Percentiles rank a stretch among this genome's conserved stretches.
Evolutionary conservation across 2,113 vertebrate genomes (phyloP).

Genomic region (Leptobrachium ailaonicum): DNA sequence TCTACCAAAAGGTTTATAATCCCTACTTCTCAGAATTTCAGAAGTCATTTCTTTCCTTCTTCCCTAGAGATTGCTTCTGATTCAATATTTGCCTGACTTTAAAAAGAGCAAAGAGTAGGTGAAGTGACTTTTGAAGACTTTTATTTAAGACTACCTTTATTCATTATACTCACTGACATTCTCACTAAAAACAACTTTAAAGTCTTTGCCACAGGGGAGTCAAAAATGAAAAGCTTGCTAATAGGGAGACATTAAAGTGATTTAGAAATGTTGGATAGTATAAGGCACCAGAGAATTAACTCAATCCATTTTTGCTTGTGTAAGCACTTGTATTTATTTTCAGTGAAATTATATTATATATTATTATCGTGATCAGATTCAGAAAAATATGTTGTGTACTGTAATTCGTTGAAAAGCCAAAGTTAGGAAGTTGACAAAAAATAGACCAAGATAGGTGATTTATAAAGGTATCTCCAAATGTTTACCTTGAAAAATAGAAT

Average conservation of each 20-base stretch:
- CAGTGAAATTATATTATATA: too few species aligned
- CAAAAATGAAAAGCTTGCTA: slow-evolving; percentile 10
- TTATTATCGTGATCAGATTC: too few species aligned
- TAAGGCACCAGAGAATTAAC: neutral
- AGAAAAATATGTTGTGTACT: too few species aligned
- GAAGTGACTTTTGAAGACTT: neutral
- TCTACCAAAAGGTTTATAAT: neutral
- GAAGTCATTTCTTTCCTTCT: neutral
- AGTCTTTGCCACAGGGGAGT: neutral
- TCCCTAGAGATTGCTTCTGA: neutral
- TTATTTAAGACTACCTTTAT: slow-evolving; percentile 13
- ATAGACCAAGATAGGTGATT: too few species aligned
- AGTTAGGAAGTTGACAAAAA: too few species aligned
- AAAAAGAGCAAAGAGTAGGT: neutral
- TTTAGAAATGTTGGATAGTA: slow-evolving; percentile 8
- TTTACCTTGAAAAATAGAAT: too few species aligned
- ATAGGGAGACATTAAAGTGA: slow-evolving; percentile 13
- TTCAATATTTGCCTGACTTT: neutral
- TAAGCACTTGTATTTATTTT: too few species aligned
- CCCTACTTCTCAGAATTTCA: neutral
- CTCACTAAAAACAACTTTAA: neutral
- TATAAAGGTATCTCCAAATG: too few species aligned
- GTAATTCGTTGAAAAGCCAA: too few species aligned
- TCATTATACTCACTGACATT: neutral
- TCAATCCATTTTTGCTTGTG: too few species aligned